Percentiles rank a stretch among this genome's conserved stretches.
These are phyloP conservation scores for Ceratotherium simum DNA, from an alignment of 2,113 vertebrate species.

Conservation along the genomic window DNA sequence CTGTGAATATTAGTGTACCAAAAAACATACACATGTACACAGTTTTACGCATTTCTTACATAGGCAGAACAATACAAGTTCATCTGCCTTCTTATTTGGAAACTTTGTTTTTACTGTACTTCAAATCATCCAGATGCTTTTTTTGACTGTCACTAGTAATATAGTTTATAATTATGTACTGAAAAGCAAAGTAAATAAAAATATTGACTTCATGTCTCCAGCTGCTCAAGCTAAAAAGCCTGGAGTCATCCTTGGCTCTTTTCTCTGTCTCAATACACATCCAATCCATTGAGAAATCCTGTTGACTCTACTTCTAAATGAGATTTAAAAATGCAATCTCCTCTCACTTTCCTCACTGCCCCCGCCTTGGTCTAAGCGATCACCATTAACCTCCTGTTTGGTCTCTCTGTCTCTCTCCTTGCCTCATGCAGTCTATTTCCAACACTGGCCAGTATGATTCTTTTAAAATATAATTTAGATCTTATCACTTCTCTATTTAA, in stretches of 20 bases:
- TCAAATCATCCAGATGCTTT: not conserved
- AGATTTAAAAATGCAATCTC: not conserved
- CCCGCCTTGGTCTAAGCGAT: not conserved
- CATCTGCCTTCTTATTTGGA: not conserved
- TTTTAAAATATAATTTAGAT: not conserved
- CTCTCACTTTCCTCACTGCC: not conserved
- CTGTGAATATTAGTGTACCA: not conserved
- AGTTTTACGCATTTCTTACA: not conserved
- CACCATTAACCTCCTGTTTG: not conserved
- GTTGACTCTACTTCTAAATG: not conserved
- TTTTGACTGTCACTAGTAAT: not conserved
- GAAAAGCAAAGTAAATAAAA: slow-evolving; percentile 25
- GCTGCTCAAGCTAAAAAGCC: not conserved
- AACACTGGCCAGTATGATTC: not conserved
- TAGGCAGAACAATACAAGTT: not conserved
- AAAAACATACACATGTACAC: not conserved
- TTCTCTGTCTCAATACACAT: not conserved
- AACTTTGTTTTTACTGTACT: not conserved
- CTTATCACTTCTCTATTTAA: not conserved
- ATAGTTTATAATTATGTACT: not conserved
- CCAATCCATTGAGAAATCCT: not conserved
- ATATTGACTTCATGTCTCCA: not conserved
- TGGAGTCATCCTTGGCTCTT: not conserved
- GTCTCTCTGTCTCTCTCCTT: not conserved
- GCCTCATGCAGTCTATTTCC: not conserved